Conservation (phyloP, 2,888 invertebrate genomes). For the Drosophila villosipedis region DNA sequence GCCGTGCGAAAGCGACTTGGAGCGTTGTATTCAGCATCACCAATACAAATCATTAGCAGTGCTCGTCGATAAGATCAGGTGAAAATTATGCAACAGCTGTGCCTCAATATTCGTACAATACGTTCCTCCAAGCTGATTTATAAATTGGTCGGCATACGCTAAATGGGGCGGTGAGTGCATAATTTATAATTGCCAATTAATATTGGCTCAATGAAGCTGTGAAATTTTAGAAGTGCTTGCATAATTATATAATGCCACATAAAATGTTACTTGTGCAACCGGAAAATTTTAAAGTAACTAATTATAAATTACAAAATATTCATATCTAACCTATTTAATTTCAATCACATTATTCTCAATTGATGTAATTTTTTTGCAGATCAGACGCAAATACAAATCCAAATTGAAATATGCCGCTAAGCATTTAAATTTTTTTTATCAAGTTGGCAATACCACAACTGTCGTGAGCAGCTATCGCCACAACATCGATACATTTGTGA, state of each 20-base stretch:
- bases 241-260: not conserved
- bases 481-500: constrained; percentile 13
- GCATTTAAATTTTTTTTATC: not conserved
- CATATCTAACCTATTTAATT: not conserved
- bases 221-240: constrained; percentile 27
- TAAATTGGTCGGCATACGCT: constrained; percentile 29
- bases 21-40: constrained; percentile 65
- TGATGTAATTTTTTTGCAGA: not conserved
- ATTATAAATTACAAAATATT: not conserved
- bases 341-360: not conserved
- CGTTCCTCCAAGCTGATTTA: constrained; percentile 34
- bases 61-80: constrained; percentile 77
- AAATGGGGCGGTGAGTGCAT: constrained; percentile 65
- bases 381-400: not conserved
- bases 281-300: not conserved
- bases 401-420: not conserved
- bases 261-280: not conserved
- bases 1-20: constrained; percentile 28
- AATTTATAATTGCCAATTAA: constrained; percentile 79
- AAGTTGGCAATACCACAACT: constrained; percentile 30
- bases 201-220: constrained; percentile 63
- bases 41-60: constrained; percentile 79
- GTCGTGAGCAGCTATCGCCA: constrained; percentile 5
- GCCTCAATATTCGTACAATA: constrained; percentile 20
- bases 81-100: constrained; percentile 66